A percentile compares a stretch with the other conserved stretches of the same genome.
Conservation (phyloP, 2,113 vertebrate genomes). For the Xenotilapia caudafasciata region DNA sequence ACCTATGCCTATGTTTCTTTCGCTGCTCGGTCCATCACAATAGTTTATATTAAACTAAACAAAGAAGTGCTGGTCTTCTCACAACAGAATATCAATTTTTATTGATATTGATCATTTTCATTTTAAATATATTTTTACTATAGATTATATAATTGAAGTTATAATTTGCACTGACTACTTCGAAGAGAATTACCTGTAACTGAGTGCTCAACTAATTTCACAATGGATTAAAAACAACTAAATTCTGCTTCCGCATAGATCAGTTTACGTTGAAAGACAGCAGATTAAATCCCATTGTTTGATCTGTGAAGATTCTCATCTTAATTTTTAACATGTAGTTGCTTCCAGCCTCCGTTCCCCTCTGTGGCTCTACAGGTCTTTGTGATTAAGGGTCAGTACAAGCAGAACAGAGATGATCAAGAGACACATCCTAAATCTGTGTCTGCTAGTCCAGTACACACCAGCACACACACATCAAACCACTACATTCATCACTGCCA, state of each 20-base stretch:
- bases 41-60: not conserved
- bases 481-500: constrained; percentile 43
- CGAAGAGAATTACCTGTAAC: not conserved
- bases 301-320: not conserved
- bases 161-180: not conserved
- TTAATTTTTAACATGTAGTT: not conserved
- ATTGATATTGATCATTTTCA: not conserved
- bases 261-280: not conserved
- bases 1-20: not conserved
- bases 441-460: not conserved
- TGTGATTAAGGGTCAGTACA: not conserved
- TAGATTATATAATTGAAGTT: not conserved
- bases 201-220: not conserved
- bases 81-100: not conserved
- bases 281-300: not conserved
- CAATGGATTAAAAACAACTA: not conserved
- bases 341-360: not conserved
- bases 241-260: not conserved
- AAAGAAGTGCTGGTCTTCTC: not conserved
- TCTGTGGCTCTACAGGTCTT: not conserved
- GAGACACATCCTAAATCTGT: not conserved
- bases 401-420: not conserved
- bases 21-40: not conserved
- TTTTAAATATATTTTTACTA: not conserved
- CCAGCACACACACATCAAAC: not conserved